phyloP scores from a whole-genome alignment of 2,888 invertebrate species.

The Cephus sareptanus region DNA sequence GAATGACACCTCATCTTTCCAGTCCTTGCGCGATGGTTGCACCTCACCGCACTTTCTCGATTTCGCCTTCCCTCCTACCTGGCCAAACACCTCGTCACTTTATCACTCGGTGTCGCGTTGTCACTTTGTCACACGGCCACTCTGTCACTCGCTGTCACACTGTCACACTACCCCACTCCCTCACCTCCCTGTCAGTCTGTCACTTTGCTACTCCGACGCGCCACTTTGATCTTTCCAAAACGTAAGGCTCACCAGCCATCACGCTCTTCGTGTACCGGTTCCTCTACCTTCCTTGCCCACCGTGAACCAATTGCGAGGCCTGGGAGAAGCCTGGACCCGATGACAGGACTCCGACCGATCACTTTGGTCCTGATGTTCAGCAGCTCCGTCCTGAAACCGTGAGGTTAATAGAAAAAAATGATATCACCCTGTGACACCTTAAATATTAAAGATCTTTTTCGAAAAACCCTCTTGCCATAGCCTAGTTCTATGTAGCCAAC shows the following conservation, averaged over 20 bases:
- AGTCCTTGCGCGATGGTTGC: slow-evolving; percentile 13
- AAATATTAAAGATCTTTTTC: not conserved
- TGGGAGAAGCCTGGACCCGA: not conserved
- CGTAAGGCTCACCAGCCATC: slow-evolving; percentile 1
- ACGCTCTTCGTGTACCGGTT: not conserved
- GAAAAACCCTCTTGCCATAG: not conserved
- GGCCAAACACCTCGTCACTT: not conserved
- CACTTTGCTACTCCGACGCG: not conserved
- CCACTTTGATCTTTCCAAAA: not conserved
- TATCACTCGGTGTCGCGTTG: not conserved
- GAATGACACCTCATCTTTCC: slow-evolving; percentile 51
- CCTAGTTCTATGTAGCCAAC: not conserved
- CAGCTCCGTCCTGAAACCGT: not conserved
- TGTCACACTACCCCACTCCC: not conserved
- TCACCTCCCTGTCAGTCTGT: slow-evolving; percentile 2
- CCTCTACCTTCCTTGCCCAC: not conserved
- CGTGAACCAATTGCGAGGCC: not conserved
- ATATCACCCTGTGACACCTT: not conserved
- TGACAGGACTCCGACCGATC: not conserved
- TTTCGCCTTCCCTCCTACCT: not conserved
- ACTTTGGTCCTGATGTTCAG: not conserved
- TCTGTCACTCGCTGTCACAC: slow-evolving; percentile 1
- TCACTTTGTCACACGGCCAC: slow-evolving; percentile 1
- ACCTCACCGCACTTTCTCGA: not conserved
- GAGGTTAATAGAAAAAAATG: not conserved